Evolutionary conservation across 2,797 vertebrate genomes (phyloP), one percentile per base, ranked within the genome.

Genomic region (Cossypha dichroa): DNA sequence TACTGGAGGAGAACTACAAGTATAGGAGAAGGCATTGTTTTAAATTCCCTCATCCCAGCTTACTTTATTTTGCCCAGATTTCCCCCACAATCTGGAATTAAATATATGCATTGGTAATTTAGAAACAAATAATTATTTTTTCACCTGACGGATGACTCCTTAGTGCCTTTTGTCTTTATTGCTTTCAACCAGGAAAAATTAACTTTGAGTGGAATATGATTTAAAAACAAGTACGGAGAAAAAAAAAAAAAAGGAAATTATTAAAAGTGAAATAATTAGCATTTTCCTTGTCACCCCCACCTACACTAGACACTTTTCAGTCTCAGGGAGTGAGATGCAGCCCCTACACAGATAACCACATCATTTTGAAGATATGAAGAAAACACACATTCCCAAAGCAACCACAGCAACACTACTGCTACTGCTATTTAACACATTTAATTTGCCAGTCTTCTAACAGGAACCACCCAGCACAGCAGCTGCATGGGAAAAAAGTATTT

Each of bases 1-100:
- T 13, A 49, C 9, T 31, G 25, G n/a, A 48, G 6, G 11, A 60
- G 14, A 86, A 26, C 12, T 22, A 11, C 10, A 56, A 64, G 28
- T 28, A 34, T 16, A 60, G 16, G 5, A 69, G 3, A 70, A 74
- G 0, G 4, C 3, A 22, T 15, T 20, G 0, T 38, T 56, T 77
- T 66, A 0, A 14, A 55, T 55, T 76, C 15, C 9, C 10, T n/a
- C 9, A 54, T 41, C 10, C 7, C 5, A 41, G 18, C 8, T 52
- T 36, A 38, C 3, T 38, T 64, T 41, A 9, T 55, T 83, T 82
- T 46, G 12, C 16, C 18, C 23, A 66, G 29, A 25, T 58, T 66
- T 62, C 12, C 54, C 19, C 10, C 18, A 36, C 9, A 45, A 13
- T 58, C 73, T 58, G 31, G 5, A 23, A 66, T 82, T 23, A 59